Percentiles rank a stretch among this genome's conserved stretches.
Evolutionary conservation across 2,113 vertebrate species (phyloP).

Genomic region (Dipodomys merriami): DNA sequence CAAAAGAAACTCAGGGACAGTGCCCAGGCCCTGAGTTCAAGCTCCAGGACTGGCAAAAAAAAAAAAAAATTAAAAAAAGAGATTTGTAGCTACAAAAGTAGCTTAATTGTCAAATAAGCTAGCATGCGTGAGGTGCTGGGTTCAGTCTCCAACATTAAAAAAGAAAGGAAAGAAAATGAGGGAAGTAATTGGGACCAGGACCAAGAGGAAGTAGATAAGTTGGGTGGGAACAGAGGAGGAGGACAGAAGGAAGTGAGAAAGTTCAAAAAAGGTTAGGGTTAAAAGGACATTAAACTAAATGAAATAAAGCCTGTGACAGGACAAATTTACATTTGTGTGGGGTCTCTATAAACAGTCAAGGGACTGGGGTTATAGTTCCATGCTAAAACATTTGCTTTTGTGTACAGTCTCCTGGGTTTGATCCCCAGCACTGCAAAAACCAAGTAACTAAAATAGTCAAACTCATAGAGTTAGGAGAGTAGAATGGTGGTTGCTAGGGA

Average conservation of each 20-base stretch:
- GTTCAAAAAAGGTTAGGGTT: neutral
- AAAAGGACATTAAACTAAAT: neutral
- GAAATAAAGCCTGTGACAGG: neutral
- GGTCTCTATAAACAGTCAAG: neutral
- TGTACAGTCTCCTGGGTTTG: neutral
- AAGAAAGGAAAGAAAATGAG: no score
- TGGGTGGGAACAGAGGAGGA: neutral
- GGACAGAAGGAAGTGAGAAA: neutral
- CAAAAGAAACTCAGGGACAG: no score
- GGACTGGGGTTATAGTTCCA: neutral
- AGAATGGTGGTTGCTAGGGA: no score
- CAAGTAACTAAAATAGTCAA: no score
- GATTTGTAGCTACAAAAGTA: neutral
- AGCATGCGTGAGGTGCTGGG: no score
- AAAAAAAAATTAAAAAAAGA: neutral
- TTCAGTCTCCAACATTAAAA: no score
- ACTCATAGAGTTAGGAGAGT: no score
- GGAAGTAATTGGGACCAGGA: no score
- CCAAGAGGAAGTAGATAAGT: neutral
- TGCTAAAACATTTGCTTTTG: no score
- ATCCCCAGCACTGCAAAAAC: neutral
- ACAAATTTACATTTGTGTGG: neutral
- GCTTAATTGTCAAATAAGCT: neutral
- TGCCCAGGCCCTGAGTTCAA: no score
- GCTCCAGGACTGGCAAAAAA: no score